A percentile compares a stretch with the other conserved stretches of the same genome.
phyloP scores from a whole-genome alignment of 1,140 invertebrate genomes.

The Diprion similis region DNA sequence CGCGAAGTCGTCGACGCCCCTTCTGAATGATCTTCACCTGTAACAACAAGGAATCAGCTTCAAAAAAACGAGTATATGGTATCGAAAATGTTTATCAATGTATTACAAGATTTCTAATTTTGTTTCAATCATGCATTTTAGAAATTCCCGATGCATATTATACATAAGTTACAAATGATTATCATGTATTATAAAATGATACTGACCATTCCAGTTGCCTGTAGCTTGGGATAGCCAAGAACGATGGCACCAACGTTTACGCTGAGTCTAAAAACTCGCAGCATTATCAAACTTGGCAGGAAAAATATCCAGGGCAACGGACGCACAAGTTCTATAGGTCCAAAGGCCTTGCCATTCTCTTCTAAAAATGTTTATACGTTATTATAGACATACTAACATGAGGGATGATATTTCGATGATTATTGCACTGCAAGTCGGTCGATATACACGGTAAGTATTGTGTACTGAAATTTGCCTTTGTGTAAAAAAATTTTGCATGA shows the following conservation, averaged over 20 bases:
- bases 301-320: slow-evolving; percentile 68
- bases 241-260: slow-evolving; percentile 58
- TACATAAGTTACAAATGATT: neutral
- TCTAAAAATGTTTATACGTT: slow-evolving; percentile 31
- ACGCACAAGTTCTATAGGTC: slow-evolving; percentile 55
- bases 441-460: too few relatives aligned
- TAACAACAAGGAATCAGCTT: neutral
- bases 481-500: too few relatives aligned
- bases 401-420: slow-evolving; percentile 32
- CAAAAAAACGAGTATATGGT: neutral
- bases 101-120: too few relatives aligned
- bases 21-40: neutral
- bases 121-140: too few relatives aligned
- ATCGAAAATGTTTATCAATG: neutral
- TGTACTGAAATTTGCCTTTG: too few relatives aligned
- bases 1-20: neutral
- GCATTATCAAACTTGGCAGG: slow-evolving; percentile 57
- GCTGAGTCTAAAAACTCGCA: slow-evolving; percentile 55
- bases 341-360: slow-evolving; percentile 54
- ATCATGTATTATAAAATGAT: neutral
- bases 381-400: slow-evolving; percentile 39
- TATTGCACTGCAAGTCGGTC: too few relatives aligned
- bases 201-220: slow-evolving; percentile 62
- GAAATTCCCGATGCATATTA: too few relatives aligned
- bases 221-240: slow-evolving; percentile 58